Percentiles rank a stretch among this genome's conserved stretches.
These are phyloP conservation scores for Chymomyza procnemis DNA, from an alignment of 2,888 invertebrate genomes.

Conservation along the genomic window DNA sequence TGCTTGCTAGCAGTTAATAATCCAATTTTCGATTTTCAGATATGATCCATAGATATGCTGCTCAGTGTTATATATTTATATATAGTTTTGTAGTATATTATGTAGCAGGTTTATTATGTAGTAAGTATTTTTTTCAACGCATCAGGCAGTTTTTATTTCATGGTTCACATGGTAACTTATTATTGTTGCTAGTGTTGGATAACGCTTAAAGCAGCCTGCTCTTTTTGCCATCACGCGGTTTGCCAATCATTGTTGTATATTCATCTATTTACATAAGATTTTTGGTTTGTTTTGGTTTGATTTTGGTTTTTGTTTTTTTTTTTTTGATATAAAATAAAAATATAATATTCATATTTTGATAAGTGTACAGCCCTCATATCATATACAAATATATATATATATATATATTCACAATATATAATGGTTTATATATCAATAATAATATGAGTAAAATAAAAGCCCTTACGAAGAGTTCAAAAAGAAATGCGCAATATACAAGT, in stretches of 20 bases:
- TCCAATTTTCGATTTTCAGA: constrained; percentile 2
- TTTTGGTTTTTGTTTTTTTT: constrained; percentile 38
- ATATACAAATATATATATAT: constrained; percentile 44
- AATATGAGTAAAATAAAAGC: neutral
- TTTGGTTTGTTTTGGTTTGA: constrained; percentile 39
- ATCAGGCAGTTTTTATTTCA: constrained; percentile 6
- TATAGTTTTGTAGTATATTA: constrained; percentile 8
- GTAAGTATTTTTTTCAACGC: constrained; percentile 4
- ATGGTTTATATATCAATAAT: constrained; percentile 23
- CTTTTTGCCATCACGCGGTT: constrained; percentile 79
- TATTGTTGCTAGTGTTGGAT: neutral
- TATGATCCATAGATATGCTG: constrained; percentile 21
- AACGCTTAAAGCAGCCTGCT: constrained; percentile 71
- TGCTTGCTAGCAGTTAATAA: neutral
- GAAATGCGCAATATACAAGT: constrained; percentile 28
- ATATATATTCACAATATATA: constrained; percentile 21
- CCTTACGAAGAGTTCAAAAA: constrained; percentile 22
- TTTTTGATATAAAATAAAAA: constrained; percentile 35
- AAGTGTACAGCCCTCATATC: constrained; percentile 34
- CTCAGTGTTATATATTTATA: constrained; percentile 13
- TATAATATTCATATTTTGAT: constrained; percentile 16
- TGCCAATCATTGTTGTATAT: constrained; percentile 79
- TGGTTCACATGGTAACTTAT: neutral
- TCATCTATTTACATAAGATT: constrained; percentile 77
- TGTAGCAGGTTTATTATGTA: constrained; percentile 30